phyloP scores from a whole-genome alignment of 1,140 invertebrate species.

The Drosophila grimshawi region DNA sequence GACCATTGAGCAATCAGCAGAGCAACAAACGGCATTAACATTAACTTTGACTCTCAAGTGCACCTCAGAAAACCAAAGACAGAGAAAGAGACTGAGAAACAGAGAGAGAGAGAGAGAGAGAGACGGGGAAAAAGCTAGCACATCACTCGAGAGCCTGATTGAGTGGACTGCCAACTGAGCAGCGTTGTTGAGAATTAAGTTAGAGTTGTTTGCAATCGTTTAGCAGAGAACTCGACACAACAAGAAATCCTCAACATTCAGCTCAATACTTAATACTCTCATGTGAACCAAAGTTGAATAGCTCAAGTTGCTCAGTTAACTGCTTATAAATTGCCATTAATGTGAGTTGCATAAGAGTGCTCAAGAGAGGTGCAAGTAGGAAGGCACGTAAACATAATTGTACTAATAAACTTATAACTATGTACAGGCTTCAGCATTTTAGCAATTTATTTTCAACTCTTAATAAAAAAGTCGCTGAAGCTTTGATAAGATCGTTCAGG shows the following conservation, averaged over 20 bases:
- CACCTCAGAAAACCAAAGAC: neutral
- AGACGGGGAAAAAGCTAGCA: neutral
- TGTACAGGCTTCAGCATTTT: too few relatives aligned
- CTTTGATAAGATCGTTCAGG: too few relatives aligned
- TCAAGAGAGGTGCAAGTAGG: neutral
- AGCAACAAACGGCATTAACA: constrained; percentile 39
- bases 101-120: constrained; percentile 9
- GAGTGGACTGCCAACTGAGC: constrained; percentile 25
- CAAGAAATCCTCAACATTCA: neutral
- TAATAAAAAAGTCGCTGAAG: too few relatives aligned
- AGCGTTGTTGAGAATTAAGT: constrained; percentile 5
- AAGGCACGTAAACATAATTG: neutral
- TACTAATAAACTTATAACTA: neutral
- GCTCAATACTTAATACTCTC: neutral
- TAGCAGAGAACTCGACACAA: neutral
- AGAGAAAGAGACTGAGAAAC: constrained; percentile 4
- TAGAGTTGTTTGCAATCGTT: constrained; percentile 17
- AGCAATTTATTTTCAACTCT: too few relatives aligned
- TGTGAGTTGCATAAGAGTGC: neutral
- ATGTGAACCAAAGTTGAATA: neutral
- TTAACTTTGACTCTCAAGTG: constrained; percentile 34
- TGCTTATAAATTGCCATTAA: constrained; percentile 1
- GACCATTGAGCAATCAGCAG: constrained; percentile 53
- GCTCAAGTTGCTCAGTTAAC: neutral
- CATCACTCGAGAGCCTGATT: constrained; percentile 25